Evolutionary conservation across 1,140 invertebrate species (phyloP).

Genomic region (Zelostemma sp.): DNA sequence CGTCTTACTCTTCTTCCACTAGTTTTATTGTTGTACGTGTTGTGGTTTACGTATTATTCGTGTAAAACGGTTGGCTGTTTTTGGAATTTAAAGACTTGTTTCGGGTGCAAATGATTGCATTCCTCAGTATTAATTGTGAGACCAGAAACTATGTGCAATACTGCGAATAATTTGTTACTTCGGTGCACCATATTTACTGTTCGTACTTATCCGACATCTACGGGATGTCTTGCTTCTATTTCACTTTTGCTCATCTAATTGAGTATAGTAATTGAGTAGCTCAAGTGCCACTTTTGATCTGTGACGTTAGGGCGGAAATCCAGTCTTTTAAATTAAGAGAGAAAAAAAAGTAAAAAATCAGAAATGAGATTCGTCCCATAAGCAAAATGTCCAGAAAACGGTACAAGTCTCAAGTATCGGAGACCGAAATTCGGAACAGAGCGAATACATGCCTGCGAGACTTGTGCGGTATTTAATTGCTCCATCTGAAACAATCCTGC

Average conservation of each 20-base stretch:
- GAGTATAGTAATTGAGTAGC: constrained; percentile 11
- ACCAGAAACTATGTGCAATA: constrained; percentile 11
- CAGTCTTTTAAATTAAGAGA: constrained; percentile 11
- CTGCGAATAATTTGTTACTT: constrained; percentile 13
- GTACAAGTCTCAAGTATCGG: constrained; percentile 35
- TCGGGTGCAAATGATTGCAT: background rate
- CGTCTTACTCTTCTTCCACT: too few species aligned
- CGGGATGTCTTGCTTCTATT: constrained; percentile 10
- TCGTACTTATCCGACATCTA: too few species aligned
- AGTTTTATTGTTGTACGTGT: too few species aligned
- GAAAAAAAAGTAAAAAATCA: constrained; percentile 25
- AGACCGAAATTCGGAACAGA: too few species aligned
- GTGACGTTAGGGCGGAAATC: constrained; percentile 10
- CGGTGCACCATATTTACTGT: background rate
- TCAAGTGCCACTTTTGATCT: constrained; percentile 6
- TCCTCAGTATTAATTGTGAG: background rate
- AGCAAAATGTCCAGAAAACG: constrained; percentile 58
- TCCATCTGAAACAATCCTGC: constrained; percentile 65
- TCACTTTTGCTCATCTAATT: constrained; percentile 15
- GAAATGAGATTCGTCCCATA: constrained; percentile 52
- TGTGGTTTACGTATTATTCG: too few species aligned
- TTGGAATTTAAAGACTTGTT: too few species aligned
- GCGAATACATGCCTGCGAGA: too few species aligned
- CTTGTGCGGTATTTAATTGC: constrained; percentile 47
- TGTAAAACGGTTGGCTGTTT: too few species aligned